A percentile compares a stretch with the other conserved stretches of the same genome.
Evolutionary conservation across 2,797 vertebrate genomes (phyloP).

Genomic region (Zalophus californianus): DNA sequence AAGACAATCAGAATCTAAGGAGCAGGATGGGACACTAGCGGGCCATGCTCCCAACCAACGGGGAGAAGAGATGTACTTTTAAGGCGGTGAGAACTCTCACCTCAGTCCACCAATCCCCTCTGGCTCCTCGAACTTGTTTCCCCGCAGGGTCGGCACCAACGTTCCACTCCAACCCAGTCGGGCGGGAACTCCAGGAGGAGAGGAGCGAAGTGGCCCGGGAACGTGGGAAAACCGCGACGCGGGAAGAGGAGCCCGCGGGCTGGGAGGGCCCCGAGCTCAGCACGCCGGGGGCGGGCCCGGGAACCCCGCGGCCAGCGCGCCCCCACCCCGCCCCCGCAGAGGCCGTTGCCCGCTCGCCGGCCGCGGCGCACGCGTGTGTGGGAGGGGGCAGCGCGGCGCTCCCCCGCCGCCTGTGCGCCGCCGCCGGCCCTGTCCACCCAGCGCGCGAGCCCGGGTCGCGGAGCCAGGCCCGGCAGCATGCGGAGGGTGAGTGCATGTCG

Average conservation of each 20-base stretch:
- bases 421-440: not conserved
- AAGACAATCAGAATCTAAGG: not conserved
- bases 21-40: not conserved
- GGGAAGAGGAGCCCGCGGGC: not conserved
- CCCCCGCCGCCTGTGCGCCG: not conserved
- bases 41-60: not conserved
- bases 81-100: not conserved
- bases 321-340: not conserved
- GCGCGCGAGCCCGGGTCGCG: too few species aligned
- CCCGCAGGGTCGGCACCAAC: too few species aligned
- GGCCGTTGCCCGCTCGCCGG: not conserved
- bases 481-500: slow-evolving; percentile 68
- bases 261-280: not conserved
- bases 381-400: not conserved
- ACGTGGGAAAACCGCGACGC: not conserved
- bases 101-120: not conserved
- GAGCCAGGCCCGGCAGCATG: slow-evolving; percentile 12
- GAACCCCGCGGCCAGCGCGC: not conserved
- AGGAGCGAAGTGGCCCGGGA: too few species aligned
- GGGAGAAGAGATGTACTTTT: not conserved
- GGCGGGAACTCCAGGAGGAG: not conserved
- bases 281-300: too few species aligned
- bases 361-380: slow-evolving; percentile 60
- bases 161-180: not conserved
- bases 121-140: not conserved